A percentile compares a stretch with the other conserved stretches of the same genome.
These are phyloP conservation scores for Glandiceps talaboti DNA, from an alignment of 53 echinoderm and acorn worm genomes.

Conservation along the genomic window DNA sequence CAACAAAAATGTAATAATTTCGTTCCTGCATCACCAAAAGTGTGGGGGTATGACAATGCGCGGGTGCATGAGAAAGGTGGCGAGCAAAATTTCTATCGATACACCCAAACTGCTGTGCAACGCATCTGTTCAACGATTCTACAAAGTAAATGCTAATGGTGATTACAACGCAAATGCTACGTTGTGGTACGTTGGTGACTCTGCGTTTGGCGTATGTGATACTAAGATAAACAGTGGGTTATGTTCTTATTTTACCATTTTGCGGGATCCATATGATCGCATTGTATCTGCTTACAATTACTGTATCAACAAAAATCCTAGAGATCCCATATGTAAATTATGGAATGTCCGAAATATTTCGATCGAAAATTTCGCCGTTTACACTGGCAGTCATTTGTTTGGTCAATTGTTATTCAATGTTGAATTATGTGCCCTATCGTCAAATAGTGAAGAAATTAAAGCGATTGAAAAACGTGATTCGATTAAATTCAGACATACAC, in stretches of 20 bases:
- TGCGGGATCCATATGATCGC: not conserved
- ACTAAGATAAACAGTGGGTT: not conserved
- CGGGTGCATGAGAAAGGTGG: not conserved
- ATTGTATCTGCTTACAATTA: not conserved
- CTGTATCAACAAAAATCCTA: not conserved
- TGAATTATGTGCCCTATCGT: not conserved
- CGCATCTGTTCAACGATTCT: not conserved
- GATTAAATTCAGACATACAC: not conserved
- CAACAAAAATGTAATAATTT: not conserved
- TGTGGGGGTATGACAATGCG: not conserved
- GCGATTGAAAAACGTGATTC: not conserved
- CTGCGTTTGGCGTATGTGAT: not conserved
- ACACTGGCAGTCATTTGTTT: not conserved
- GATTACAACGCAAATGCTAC: not conserved
- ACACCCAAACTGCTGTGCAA: not conserved
- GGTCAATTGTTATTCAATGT: not conserved
- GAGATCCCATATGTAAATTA: not conserved
- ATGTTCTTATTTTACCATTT: not conserved
- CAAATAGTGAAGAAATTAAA: not conserved
- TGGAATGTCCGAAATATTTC: not conserved
- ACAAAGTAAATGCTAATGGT: not conserved
- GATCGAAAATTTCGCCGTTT: not conserved
- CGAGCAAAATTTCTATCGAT: not conserved
- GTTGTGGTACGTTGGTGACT: not conserved
- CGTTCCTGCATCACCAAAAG: not conserved